phyloP scores from a whole-genome alignment of 2,888 invertebrate species.

The Congeria kusceri region DNA sequence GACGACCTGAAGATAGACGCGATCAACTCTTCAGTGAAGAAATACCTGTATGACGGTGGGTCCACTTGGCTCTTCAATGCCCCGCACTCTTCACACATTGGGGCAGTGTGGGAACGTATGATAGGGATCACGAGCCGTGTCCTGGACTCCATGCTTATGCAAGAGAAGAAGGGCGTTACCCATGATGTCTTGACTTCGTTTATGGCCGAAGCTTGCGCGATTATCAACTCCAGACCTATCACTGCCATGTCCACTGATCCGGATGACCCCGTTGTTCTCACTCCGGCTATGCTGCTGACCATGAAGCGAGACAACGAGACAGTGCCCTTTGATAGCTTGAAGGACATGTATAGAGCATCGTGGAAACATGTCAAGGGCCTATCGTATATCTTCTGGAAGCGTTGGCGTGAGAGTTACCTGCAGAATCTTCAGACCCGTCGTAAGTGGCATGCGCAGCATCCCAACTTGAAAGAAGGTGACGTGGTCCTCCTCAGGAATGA shows the following conservation, averaged over 20 bases:
- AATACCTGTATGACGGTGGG: too few relatives aligned
- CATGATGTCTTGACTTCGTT: slow-evolving; percentile 50
- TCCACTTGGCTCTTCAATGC: too few relatives aligned
- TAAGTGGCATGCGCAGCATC: slow-evolving; percentile 35
- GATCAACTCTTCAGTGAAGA: too few relatives aligned
- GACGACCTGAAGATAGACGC: too few relatives aligned
- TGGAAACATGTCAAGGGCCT: slow-evolving; percentile 50
- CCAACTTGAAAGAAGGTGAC: slow-evolving; percentile 47
- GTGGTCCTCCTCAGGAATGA: slow-evolving; percentile 46
- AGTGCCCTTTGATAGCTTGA: slow-evolving; percentile 5
- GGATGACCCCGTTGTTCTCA: slow-evolving; percentile 22
- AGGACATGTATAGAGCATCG: slow-evolving; percentile 46
- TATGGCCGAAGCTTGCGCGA: slow-evolving; percentile 47
- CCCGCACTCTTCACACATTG: too few relatives aligned
- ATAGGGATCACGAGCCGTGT: too few relatives aligned
- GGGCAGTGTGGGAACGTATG: too few relatives aligned
- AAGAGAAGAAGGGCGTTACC: too few relatives aligned
- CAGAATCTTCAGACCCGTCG: slow-evolving; percentile 40
- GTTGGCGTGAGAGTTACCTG: slow-evolving; percentile 45
- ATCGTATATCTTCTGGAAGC: slow-evolving; percentile 50
- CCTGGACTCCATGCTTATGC: too few relatives aligned
- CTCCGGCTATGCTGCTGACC: slow-evolving; percentile 22
- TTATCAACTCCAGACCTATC: slow-evolving; percentile 50
- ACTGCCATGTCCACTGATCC: slow-evolving; percentile 23
- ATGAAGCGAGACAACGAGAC: slow-evolving; percentile 15